phyloP scores from a whole-genome alignment of 2,113 vertebrate species.

The Leucoraja erinaceus region DNA sequence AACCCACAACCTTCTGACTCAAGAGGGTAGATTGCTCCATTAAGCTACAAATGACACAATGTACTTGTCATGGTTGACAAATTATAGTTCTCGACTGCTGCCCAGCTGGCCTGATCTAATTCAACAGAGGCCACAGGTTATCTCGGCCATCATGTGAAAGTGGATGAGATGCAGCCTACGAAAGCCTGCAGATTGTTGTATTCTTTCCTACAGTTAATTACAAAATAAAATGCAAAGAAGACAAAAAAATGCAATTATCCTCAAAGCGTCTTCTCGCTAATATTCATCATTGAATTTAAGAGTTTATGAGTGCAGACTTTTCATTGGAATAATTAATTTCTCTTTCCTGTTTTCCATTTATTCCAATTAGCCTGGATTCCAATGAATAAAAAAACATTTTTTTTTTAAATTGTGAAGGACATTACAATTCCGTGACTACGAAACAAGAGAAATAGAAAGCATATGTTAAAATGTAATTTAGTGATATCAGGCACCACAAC shows the following conservation, averaged over 20 bases:
- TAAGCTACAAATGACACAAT: neutral
- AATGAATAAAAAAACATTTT: neutral
- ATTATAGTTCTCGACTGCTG: neutral
- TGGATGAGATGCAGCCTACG: neutral
- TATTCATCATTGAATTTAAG: neutral
- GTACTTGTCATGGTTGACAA: neutral
- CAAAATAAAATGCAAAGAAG: neutral
- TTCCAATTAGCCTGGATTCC: neutral
- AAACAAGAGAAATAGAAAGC: neutral
- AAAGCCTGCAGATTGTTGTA: neutral
- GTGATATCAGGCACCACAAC: neutral
- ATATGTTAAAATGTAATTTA: neutral
- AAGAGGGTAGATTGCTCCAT: neutral
- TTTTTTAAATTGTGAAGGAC: neutral
- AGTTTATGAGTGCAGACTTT: neutral
- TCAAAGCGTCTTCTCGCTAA: neutral
- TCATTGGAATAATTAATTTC: neutral
- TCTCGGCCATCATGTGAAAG: conserved; percentile 2
- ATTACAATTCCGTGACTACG: neutral
- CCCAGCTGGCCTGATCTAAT: neutral
- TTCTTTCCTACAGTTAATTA: neutral
- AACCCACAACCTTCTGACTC: neutral
- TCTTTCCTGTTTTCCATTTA: neutral
- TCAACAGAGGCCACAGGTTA: neutral
- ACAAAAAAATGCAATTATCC: neutral